Percentiles rank a stretch among this genome's conserved stretches.
Evolutionary conservation across 2,797 vertebrate species (phyloP).

Genomic region (Carapus acus): DNA sequence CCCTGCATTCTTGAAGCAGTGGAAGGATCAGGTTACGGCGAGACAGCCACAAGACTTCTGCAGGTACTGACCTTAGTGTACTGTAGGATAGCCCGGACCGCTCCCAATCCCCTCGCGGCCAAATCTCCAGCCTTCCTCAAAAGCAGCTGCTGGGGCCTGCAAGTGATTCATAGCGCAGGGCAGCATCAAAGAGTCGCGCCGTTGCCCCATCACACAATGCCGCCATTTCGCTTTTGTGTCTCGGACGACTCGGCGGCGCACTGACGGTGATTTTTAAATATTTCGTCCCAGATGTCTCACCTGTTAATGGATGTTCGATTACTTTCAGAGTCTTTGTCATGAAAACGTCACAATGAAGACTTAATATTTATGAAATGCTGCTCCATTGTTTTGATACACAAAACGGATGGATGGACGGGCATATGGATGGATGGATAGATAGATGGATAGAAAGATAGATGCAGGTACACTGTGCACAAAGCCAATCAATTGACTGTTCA

Average conservation of each 20-base stretch:
- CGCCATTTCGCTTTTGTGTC: slow-evolving; percentile 54
- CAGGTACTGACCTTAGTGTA: slow-evolving; percentile 42
- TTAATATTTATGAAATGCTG: no score
- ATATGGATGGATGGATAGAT: no score
- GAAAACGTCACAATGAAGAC: background rate
- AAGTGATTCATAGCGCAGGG: slow-evolving; percentile 44
- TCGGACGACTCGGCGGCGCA: slow-evolving; percentile 20
- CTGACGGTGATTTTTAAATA: slow-evolving; percentile 34
- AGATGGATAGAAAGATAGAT: no score
- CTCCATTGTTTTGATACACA: no score
- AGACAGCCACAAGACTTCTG: slow-evolving; percentile 36
- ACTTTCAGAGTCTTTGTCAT: background rate
- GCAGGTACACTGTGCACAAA: no score
- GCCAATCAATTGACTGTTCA: no score
- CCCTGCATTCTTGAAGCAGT: slow-evolving; percentile 48
- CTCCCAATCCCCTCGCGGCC: slow-evolving; percentile 2
- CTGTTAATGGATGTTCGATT: slow-evolving; percentile 12
- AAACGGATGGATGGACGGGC: no score
- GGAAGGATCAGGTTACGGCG: slow-evolving; percentile 54
- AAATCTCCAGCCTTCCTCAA: background rate
- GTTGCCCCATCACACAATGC: slow-evolving; percentile 48
- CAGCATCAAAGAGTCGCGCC: slow-evolving; percentile 53
- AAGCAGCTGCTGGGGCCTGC: slow-evolving; percentile 33
- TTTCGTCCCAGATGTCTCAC: slow-evolving; percentile 6
- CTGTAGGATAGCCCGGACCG: slow-evolving; percentile 9